Conservation (phyloP, 1,140 invertebrate genomes). For the Vanessa atalanta region DNA sequence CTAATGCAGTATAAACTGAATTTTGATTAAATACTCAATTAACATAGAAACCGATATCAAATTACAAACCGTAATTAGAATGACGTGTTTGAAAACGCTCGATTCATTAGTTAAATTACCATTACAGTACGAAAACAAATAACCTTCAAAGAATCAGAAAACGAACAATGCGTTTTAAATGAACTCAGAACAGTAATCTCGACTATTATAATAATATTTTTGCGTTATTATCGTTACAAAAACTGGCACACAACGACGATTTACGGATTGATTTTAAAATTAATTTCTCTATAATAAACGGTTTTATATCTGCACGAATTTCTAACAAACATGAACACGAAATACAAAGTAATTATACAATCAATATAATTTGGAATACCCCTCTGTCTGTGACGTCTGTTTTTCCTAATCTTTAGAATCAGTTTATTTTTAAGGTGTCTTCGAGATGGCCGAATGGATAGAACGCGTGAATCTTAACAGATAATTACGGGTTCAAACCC, state of each 20-base stretch:
- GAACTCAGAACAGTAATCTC: neutral
- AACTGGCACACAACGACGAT: neutral
- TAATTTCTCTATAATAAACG: neutral
- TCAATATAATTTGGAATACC: too few species aligned
- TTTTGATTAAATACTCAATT: neutral
- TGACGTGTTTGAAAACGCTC: neutral
- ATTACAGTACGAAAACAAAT: neutral
- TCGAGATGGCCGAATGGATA: too few species aligned
- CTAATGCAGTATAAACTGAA: too few species aligned
- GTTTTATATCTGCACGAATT: neutral
- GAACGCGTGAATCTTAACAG: too few species aligned
- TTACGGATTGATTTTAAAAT: neutral
- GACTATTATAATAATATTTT: neutral
- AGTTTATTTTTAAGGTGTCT: too few species aligned
- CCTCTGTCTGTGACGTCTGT: too few species aligned
- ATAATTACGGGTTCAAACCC: too few species aligned
- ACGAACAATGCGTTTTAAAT: neutral
- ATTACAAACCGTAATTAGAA: neutral
- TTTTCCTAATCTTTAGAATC: too few species aligned
- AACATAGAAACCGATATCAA: neutral
- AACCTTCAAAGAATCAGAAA: conserved; percentile 7
- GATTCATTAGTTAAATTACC: conserved; percentile 6
- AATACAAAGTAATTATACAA: too few species aligned
- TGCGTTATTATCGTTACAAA: neutral
- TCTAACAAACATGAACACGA: neutral